Base-by-base conservation (phyloP, 2,888 invertebrate genomes). In the Mycalesis mineus region DNA sequence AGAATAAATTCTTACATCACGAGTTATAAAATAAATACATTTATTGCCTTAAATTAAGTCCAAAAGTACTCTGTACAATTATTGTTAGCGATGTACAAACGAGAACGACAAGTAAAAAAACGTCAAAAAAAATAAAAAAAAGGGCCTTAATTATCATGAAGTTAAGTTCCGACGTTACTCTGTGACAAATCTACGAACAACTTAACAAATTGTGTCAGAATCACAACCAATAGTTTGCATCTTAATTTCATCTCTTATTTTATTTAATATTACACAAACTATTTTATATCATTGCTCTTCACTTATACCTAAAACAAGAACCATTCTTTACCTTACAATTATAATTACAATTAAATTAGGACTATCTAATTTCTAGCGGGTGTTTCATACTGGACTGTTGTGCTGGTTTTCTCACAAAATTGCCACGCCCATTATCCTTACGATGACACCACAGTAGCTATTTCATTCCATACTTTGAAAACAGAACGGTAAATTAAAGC, bases 21-120 rank as follows among this genome's bases (percentile, higher is more conserved):
- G 82, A 89, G 88, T 88, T 89, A 88, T 88, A 89, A 88, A 89
- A 89, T 89, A 89, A 89, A 89, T 89, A 89, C 89, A 88, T 89
- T 89, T 89, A 89, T 88, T 87, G 88, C 88, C 89, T 88, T 88
- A 88, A 89, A 86, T 88, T 88, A 89, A 88, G 88, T 89, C 85
- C 87, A 86, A 88, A 89, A 89, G 85, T 88, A 88, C 82, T 88
- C 88, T 89, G 89, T 89, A 89, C 89, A 89, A 80, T 84, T 86
- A 89, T 88, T 89, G 89, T 88, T 88, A 88, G 88, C 82, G 89
- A 88, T 89, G 88, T 88, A 88, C 88, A 88, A 89, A 89, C 84
- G 85, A 88, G 86, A 87, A 87, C 84, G 82, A 84, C 77, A 80
- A 80, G 82, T 85, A 87, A 88, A 87, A 82, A 82, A 84, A 80